These are phyloP conservation scores for Heterodera carotae DNA, from an alignment of 1,140 invertebrate genomes.

Conservation along the genomic window DNA sequence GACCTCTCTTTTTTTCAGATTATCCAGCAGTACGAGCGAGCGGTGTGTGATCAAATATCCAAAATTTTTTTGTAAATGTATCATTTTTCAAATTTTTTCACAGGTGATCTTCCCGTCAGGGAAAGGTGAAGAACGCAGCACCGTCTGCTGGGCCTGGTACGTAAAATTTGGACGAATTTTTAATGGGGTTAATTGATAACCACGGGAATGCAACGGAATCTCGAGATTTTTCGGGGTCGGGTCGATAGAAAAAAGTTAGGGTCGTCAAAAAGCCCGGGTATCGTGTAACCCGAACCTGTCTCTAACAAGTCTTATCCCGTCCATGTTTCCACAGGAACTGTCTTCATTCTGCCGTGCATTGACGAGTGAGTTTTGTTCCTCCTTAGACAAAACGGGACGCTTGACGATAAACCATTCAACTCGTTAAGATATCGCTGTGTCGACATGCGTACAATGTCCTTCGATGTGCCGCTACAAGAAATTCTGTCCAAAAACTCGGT, in stretches of 20 bases:
- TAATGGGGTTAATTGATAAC: too few species aligned
- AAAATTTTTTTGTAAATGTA: neutral
- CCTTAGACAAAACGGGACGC: neutral
- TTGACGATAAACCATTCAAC: neutral
- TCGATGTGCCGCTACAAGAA: conserved; percentile 73
- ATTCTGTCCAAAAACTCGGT: conserved; percentile 87
- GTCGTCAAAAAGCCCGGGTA: too few species aligned
- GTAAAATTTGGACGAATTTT: neutral
- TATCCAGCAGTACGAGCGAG: conserved; percentile 66
- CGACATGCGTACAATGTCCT: conserved; percentile 69
- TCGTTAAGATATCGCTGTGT: conserved; percentile 74
- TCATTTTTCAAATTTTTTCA: neutral
- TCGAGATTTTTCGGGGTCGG: too few species aligned
- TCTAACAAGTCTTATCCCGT: neutral
- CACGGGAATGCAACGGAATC: too few species aligned
- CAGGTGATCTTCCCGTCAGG: conserved; percentile 71
- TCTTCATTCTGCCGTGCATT: conserved; percentile 84
- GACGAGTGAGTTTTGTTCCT: conserved; percentile 70
- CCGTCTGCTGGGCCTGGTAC: conserved; percentile 67
- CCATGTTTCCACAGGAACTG: conserved; percentile 71
- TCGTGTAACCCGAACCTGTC: too few species aligned
- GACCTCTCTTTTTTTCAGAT: conserved; percentile 17
- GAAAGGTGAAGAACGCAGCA: conserved; percentile 69
- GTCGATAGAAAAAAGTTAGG: too few species aligned
- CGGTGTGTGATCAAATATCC: conserved; percentile 49